Percentiles rank a stretch among this genome's conserved stretches.
phyloP scores from a whole-genome alignment of 1,140 invertebrate genomes.

The Trypoxylus dichotomus region DNA sequence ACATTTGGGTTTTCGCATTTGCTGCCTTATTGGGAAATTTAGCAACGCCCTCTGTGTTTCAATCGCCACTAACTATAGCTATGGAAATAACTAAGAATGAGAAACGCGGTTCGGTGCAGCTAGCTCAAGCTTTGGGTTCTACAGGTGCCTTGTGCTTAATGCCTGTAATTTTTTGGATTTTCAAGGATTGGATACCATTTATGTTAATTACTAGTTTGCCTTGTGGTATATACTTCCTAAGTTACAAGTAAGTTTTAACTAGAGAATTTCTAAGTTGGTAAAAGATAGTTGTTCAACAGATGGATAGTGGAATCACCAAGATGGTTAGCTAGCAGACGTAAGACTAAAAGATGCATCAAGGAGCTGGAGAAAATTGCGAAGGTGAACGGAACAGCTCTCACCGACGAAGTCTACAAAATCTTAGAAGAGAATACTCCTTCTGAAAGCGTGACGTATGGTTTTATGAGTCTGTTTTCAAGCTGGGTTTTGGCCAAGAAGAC shows the following conservation, averaged over 20 bases:
- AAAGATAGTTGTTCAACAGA: slow-evolving; percentile 46
- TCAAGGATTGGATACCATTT: slow-evolving; percentile 60
- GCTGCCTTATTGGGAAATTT: slow-evolving; percentile 13
- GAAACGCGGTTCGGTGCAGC: slow-evolving; percentile 54
- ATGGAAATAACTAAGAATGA: slow-evolving; percentile 38
- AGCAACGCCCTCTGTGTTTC: slow-evolving; percentile 30
- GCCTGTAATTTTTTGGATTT: slow-evolving; percentile 61
- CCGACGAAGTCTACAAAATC: slow-evolving; percentile 48
- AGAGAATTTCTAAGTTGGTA: neutral
- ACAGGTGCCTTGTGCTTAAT: slow-evolving; percentile 59
- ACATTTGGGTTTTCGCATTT: slow-evolving; percentile 17
- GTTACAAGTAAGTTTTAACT: slow-evolving; percentile 35
- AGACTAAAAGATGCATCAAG: slow-evolving; percentile 59
- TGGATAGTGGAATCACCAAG: slow-evolving; percentile 64
- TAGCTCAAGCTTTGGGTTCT: slow-evolving; percentile 56
- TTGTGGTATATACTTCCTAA: slow-evolving; percentile 41
- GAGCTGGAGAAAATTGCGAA: slow-evolving; percentile 64
- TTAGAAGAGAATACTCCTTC: slow-evolving; percentile 44
- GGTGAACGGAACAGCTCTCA: slow-evolving; percentile 62
- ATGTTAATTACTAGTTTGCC: slow-evolving; percentile 44
- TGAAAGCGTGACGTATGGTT: slow-evolving; percentile 54
- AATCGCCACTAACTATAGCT: slow-evolving; percentile 34
- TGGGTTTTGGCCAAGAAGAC: slow-evolving; percentile 61
- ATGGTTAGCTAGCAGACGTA: slow-evolving; percentile 66
- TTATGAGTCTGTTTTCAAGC: slow-evolving; percentile 61